These are phyloP conservation scores for Calidris pugnax DNA, from an alignment of 2,113 vertebrate genomes.

Conservation along the genomic window DNA sequence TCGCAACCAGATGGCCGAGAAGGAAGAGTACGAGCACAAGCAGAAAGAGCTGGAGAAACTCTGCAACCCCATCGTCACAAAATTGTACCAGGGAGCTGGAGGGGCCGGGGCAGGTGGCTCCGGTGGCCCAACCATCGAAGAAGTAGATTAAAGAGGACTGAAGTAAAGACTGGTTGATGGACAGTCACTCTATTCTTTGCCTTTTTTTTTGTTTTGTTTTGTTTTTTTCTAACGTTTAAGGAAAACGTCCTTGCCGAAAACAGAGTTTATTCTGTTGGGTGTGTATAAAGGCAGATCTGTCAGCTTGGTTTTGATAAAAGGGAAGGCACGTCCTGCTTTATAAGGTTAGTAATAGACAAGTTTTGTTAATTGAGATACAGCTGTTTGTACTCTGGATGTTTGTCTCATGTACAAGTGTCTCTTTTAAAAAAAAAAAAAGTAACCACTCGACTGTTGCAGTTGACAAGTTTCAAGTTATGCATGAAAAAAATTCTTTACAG, in stretches of 20 bases:
- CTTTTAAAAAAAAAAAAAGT: slow-evolving; percentile 18
- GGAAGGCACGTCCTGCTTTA: slow-evolving; percentile 71
- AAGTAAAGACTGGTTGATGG: slow-evolving; percentile 55
- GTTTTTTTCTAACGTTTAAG: slow-evolving; percentile 62
- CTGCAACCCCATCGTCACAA: slow-evolving; percentile 83
- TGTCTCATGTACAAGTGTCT: slow-evolving; percentile 62
- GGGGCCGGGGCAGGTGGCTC: slow-evolving; percentile 63
- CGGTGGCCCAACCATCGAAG: slow-evolving; percentile 81
- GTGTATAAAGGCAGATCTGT: slow-evolving; percentile 66
- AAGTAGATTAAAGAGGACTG: slow-evolving; percentile 78
- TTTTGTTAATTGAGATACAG: slow-evolving; percentile 66
- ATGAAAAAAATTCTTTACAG: slow-evolving; percentile 15
- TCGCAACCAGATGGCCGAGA: slow-evolving; percentile 84
- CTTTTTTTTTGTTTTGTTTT: not conserved
- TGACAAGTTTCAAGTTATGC: slow-evolving; percentile 61
- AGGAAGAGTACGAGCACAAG: slow-evolving; percentile 84
- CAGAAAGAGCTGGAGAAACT: slow-evolving; percentile 85
- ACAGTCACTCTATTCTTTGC: slow-evolving; percentile 59
- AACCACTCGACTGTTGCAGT: slow-evolving; percentile 43
- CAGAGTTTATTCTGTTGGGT: slow-evolving; percentile 66
- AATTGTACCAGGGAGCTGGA: slow-evolving; percentile 80
- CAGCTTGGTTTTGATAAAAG: slow-evolving; percentile 70
- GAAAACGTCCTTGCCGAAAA: slow-evolving; percentile 69
- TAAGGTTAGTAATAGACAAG: slow-evolving; percentile 72
- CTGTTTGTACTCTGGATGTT: slow-evolving; percentile 67